Base-by-base conservation (phyloP, 2,797 vertebrate genomes). In the Crocodylus rhombifer region DNA sequence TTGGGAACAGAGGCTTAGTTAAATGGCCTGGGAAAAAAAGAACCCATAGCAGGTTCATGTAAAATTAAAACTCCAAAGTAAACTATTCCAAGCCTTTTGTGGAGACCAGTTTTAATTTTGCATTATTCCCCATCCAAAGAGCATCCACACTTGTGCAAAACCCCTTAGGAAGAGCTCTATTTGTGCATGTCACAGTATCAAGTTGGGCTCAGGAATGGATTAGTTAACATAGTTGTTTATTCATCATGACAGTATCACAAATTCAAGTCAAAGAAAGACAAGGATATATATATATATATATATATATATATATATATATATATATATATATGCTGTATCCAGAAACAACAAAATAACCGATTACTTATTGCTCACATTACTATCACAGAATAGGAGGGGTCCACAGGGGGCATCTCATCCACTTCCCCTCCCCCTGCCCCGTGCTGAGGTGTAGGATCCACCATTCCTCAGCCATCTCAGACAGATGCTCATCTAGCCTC, bases 171-270 rank as follows among this genome's bases (percentile, higher is more conserved):
- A 4, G 51, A 81, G 56, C 15, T 51, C n/a, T 87, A 55, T 2
- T 1, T 26, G 13, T 1, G 9, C 63, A 4, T 16, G 51, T 58
- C 14, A 57, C 30, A 1, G 55, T n/a, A 61, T 51, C 0, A 3
- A 3, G 4, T 77, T 88, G 16, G 28, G 82, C 86, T n/a, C 0
- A 0, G 16, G 30, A 3, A 26, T 14, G 81, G 28, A 79, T 56
- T 56, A 30, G 12, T 5, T 51, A 79, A 30, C 18, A 33, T 84
- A 58, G 74, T 1, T 25, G 12, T 60, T 16, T 28, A 42, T 8
- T 77, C 33, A 73, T 81, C 56, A 56, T 89, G 64, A 64, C 28
- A 14, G 23, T 14, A 21, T 55, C 56, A 56, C 3, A 23, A 64
- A 88, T 57, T 0, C 11, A 33, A 2, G 62, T 36, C 64, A 91